Conservation (phyloP, 2,888 invertebrate genomes). For the Cantharis nigra region DNA sequence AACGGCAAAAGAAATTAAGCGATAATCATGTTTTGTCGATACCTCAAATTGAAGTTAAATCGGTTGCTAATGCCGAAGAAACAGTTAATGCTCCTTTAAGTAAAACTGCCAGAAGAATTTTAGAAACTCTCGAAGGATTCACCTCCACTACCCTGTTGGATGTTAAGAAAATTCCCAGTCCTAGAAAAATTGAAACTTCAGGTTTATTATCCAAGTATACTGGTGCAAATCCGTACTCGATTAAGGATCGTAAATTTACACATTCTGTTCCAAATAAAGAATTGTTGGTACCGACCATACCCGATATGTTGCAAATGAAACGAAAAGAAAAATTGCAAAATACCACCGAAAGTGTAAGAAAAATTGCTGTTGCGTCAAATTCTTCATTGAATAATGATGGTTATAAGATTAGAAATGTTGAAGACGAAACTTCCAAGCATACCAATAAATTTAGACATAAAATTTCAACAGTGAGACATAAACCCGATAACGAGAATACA, state of each 20-base stretch:
- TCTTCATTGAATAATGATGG: constrained; percentile 50
- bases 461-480: constrained; percentile 44
- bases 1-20: constrained; percentile 34
- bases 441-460: constrained; percentile 56
- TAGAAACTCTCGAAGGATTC: constrained; percentile 80
- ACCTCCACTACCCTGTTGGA: constrained; percentile 75
- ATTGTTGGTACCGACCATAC: constrained; percentile 66
- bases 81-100: constrained; percentile 61
- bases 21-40: constrained; percentile 35
- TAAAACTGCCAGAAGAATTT: constrained; percentile 75
- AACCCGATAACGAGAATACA: constrained; percentile 38
- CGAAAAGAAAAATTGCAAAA: constrained; percentile 63
- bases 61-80: constrained; percentile 48
- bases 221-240: constrained; percentile 48
- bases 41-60: constrained; percentile 57
- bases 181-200: constrained; percentile 41
- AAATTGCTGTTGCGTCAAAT: constrained; percentile 63
- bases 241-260: constrained; percentile 35
- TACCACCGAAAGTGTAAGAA: constrained; percentile 65
- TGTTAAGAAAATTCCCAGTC: constrained; percentile 75
- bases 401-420: constrained; percentile 44
- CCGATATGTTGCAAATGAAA: constrained; percentile 66
- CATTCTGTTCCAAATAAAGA: constrained; percentile 51
- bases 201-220: constrained; percentile 44
- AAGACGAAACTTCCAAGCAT: constrained; percentile 45